Evolutionary conservation across 1,140 invertebrate species (phyloP).

Genomic region (Trichogramma pretiosum): DNA sequence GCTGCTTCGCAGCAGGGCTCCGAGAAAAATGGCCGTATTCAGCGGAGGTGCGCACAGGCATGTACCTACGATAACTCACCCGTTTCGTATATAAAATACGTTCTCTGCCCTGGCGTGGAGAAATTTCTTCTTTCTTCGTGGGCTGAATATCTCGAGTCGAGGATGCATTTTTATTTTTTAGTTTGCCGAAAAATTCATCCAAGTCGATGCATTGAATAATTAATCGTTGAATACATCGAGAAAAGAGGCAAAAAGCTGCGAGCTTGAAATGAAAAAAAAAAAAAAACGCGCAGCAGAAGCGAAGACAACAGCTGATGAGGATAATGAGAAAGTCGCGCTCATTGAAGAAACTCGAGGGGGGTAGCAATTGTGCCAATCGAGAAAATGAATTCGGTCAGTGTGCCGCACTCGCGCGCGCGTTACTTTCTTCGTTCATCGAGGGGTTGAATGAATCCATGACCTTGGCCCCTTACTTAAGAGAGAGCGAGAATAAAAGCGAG

Average conservation of each 20-base stretch:
- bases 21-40: slow-evolving; percentile 10
- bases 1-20: too few relatives aligned
- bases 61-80: background rate
- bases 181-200: too few relatives aligned
- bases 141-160: too few relatives aligned
- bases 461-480: too few relatives aligned
- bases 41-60: background rate
- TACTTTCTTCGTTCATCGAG: slow-evolving; percentile 19
- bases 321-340: slow-evolving; percentile 10
- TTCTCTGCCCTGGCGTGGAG: too few relatives aligned
- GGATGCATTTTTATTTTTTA: too few relatives aligned
- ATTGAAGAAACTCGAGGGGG: background rate
- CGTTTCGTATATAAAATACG: too few relatives aligned
- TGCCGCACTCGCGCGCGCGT: slow-evolving; percentile 29
- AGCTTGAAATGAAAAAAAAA: background rate
- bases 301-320: slow-evolving; percentile 1
- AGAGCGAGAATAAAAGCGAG: too few relatives aligned
- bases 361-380: slow-evolving; percentile 14
- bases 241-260: background rate
- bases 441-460: slow-evolving; percentile 42
- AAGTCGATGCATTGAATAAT: too few relatives aligned
- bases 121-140: too few relatives aligned
- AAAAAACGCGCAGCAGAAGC: slow-evolving; percentile 1
- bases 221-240: too few relatives aligned
- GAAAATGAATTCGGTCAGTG: slow-evolving; percentile 43